A percentile compares a stretch with the other conserved stretches of the same genome.
These are phyloP conservation scores for Oryzias dopingdopingensis DNA, from an alignment of 2,797 vertebrate genomes.

Conservation along the genomic window DNA sequence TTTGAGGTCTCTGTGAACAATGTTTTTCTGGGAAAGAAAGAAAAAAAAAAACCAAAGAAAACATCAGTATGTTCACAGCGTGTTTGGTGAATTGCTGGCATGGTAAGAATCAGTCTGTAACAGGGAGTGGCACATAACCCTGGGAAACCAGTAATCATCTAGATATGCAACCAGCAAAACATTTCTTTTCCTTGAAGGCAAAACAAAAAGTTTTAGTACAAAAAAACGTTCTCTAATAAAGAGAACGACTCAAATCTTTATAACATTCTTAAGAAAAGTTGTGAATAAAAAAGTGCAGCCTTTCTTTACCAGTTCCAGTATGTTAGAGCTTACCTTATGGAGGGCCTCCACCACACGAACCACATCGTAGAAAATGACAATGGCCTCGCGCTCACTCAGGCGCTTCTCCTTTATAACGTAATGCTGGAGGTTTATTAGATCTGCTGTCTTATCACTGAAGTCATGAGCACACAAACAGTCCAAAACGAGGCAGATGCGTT, in stretches of 20 bases:
- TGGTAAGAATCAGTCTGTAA: slow-evolving; percentile 47
- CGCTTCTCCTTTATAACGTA: slow-evolving; percentile 99
- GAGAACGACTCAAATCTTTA: too few relatives aligned
- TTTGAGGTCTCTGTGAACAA: slow-evolving; percentile 98
- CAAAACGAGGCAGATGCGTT: slow-evolving; percentile 95
- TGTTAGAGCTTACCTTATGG: slow-evolving; percentile 84
- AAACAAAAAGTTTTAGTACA: slow-evolving; percentile 9
- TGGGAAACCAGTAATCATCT: slow-evolving; percentile 53
- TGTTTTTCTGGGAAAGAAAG: slow-evolving; percentile 90
- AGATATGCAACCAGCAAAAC: slow-evolving; percentile 30
- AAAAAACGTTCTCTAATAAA: neutral
- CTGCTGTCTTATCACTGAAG: slow-evolving; percentile 96
- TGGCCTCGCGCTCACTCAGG: slow-evolving; percentile 93
- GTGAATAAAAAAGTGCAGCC: neutral
- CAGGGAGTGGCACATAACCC: slow-evolving; percentile 48
- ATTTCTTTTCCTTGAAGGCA: slow-evolving; percentile 16
- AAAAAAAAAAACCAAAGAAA: slow-evolving; percentile 15
- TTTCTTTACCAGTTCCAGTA: neutral
- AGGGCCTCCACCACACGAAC: slow-evolving; percentile 97
- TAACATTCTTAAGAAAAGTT: too few relatives aligned
- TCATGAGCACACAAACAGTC: slow-evolving; percentile 98
- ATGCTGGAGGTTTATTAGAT: slow-evolving; percentile 99
- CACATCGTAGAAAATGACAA: slow-evolving; percentile 98
- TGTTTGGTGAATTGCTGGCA: slow-evolving; percentile 45
- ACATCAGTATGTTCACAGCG: slow-evolving; percentile 23